Evolutionary conservation across 2,113 vertebrate species (phyloP), one percentile per base, ranked within the genome.

Genomic region (Baryphthengus martii): DNA sequence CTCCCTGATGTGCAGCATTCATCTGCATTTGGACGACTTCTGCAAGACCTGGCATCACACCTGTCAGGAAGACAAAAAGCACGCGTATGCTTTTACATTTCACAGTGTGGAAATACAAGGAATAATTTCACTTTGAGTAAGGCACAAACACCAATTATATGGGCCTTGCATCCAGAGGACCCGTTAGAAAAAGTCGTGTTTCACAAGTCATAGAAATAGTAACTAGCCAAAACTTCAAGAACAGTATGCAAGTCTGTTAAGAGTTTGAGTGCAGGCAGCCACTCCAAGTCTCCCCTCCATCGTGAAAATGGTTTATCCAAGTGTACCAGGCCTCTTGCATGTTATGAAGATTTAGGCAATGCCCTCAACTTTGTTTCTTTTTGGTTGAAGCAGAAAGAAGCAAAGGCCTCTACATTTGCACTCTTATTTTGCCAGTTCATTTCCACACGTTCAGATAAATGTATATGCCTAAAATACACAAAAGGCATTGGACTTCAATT

Each of bases 1-100:
- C 45, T 47, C 31, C 45, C 45, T 24, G 0, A 0, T 25, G 20
- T 2, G 10, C 21, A n/a, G 19, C 1, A 0, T 12, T 62, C 3
- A 0, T 6, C 9, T 1, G 49, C 52, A 24, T 14, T 47, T 19
- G 16, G 17, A 19, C 0, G 5, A 18, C 49, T 37, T 50, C 11
- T 29, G n/a, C 37, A 47, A 81, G 59, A 65, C 14, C 29, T 16
- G 37, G 28, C 42, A 47, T 23, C 47, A 35, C 75, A 37, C 9
- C 53, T 17, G 40, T 6, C 40, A 44, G 21, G 24, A 83, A 40
- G 26, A 18, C 13, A n/a, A 63, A 63, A 50, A 26, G 15, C 19
- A 23, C 49, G 16, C 14, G 4, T 0, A 1, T 5, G 10, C 25
- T 85, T 67, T 52, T 19, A 58, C 40, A 45, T 55, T 76, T 49